A percentile compares a stretch with the other conserved stretches of the same genome.
phyloP scores from a whole-genome alignment of 1,140 invertebrate genomes.

The Penaeus japonicus region DNA sequence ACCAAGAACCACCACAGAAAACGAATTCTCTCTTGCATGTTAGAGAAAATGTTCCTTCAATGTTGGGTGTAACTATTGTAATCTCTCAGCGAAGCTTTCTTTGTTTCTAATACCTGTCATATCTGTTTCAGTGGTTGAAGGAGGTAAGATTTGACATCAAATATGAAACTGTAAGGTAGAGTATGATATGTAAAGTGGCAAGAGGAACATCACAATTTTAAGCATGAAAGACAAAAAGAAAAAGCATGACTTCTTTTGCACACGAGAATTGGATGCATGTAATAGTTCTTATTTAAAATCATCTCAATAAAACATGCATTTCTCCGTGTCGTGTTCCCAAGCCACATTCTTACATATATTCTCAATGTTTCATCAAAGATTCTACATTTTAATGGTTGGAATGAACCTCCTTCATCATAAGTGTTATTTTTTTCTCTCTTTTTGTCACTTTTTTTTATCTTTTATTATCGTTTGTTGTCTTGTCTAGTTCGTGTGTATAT shows the following conservation, averaged over 20 bases:
- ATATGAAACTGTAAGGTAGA: constrained; percentile 47
- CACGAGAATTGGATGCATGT: constrained; percentile 2
- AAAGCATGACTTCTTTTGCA: background rate
- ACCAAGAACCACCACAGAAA: background rate
- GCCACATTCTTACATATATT: background rate
- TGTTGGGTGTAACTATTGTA: constrained; percentile 20
- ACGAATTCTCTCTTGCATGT: constrained; percentile 24
- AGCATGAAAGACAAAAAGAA: too few relatives aligned
- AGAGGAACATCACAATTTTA: background rate
- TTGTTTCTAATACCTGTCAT: constrained; percentile 22
- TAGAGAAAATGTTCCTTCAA: constrained; percentile 9
- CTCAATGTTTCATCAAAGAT: background rate
- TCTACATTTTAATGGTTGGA: background rate
- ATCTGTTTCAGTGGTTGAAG: constrained; percentile 56
- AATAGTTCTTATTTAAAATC: background rate
- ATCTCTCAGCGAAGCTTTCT: background rate
- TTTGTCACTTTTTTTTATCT: background rate
- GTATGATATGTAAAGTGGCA: constrained; percentile 23
- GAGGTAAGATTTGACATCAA: constrained; percentile 47
- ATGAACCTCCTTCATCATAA: constrained; percentile 13
- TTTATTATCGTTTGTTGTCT: too few relatives aligned
- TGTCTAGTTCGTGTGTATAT: too few relatives aligned
- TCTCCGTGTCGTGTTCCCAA: background rate
- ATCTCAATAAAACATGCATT: background rate
- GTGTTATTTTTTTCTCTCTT: background rate